phyloP scores from a whole-genome alignment of 2,113 vertebrate genomes.

The Turdus rufiventris region DNA sequence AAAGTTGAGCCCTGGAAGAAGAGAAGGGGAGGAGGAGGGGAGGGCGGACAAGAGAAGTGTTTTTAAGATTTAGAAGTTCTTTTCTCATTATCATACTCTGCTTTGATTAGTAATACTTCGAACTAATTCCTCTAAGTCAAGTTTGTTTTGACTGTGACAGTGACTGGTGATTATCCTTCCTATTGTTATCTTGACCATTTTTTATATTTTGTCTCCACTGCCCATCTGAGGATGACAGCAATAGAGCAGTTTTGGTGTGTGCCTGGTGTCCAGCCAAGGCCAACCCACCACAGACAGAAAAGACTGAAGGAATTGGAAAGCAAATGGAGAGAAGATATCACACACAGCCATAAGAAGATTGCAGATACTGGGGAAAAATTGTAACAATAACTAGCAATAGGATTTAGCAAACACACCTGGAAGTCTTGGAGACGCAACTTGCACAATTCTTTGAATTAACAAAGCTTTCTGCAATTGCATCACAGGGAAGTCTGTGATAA shows the following conservation, averaged over 20 bases:
- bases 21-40: accelerated
- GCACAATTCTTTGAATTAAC: background rate
- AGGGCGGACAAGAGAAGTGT: background rate
- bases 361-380: background rate
- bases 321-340: background rate
- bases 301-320: background rate
- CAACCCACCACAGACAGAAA: background rate
- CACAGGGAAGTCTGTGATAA: background rate
- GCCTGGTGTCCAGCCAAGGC: too few relatives aligned
- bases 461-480: background rate
- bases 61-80: background rate
- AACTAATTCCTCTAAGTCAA: background rate
- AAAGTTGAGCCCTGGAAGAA: background rate
- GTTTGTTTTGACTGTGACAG: background rate
- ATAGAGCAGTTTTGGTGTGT: background rate
- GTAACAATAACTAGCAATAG: background rate
- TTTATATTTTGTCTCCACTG: background rate
- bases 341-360: background rate
- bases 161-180: background rate
- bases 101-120: background rate
- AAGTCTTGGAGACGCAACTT: background rate
- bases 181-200: background rate
- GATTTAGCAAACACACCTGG: background rate
- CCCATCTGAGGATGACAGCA: background rate
- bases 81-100: background rate